Conservation (phyloP, 2,797 vertebrate species). For the Coilia nasus region DNA sequence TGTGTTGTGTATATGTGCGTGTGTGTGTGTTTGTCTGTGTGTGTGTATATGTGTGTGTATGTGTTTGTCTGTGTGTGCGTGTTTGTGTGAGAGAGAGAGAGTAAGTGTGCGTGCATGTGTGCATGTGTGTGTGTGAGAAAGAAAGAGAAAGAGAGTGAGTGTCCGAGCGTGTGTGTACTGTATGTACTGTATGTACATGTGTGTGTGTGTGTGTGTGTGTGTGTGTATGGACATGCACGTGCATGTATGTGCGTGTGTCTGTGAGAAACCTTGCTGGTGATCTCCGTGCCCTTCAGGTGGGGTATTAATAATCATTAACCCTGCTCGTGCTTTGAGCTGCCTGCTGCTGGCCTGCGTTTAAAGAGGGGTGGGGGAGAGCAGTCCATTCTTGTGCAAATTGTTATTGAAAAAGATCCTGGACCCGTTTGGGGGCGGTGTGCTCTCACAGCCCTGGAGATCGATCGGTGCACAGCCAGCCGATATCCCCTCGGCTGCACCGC, state of each 20-base stretch:
- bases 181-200: neutral
- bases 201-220: neutral
- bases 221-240: too few species aligned
- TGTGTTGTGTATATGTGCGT: too few species aligned
- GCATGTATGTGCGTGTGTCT: neutral
- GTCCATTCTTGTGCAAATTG: conserved; percentile 36
- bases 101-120: too few species aligned
- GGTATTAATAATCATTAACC: conserved; percentile 26
- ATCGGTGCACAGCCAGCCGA: conserved; percentile 31
- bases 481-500: conserved; percentile 26
- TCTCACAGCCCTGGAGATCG: conserved; percentile 33
- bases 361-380: conserved; percentile 12
- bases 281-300: neutral
- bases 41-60: too few species aligned
- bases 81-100: too few species aligned
- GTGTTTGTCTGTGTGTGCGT: too few species aligned
- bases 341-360: neutral
- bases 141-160: too few species aligned
- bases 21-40: too few species aligned
- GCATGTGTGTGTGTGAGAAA: too few species aligned
- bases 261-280: neutral
- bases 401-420: conserved; percentile 41
- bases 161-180: neutral
- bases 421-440: conserved; percentile 26
- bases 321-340: neutral